Conservation (phyloP, 2,888 invertebrate genomes). For the Temnothorax rugatulus region DNA sequence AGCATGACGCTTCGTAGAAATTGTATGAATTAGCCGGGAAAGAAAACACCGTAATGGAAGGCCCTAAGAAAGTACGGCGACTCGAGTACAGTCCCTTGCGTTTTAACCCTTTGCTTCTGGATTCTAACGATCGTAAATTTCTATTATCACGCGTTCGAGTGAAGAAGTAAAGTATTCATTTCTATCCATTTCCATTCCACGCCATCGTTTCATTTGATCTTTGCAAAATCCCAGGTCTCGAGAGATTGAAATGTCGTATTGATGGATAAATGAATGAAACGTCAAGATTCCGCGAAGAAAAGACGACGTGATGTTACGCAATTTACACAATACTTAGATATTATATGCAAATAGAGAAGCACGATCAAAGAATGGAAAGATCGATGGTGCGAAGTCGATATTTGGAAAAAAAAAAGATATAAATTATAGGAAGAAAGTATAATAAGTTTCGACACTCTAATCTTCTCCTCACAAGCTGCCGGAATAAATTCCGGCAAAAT, state of each 20-base stretch:
- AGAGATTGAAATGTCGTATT: neutral
- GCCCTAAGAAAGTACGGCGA: neutral
- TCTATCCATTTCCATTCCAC: neutral
- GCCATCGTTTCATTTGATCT: neutral
- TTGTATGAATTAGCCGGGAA: constrained; percentile 46
- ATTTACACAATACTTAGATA: neutral
- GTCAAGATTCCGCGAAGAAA: neutral
- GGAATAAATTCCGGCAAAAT: neutral
- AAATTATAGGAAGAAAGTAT: neutral
- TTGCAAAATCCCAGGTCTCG: neutral
- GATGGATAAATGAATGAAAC: neutral
- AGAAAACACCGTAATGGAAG: constrained; percentile 40
- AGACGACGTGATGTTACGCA: neutral
- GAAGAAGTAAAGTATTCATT: neutral
- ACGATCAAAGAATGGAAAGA: neutral
- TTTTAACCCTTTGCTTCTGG: neutral
- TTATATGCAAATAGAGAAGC: neutral
- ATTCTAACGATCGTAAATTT: neutral
- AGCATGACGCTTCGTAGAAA: constrained; percentile 55
- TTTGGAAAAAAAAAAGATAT: neutral
- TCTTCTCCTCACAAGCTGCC: neutral
- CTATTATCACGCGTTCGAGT: neutral
- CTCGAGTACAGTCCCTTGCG: neutral
- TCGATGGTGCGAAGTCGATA: neutral
- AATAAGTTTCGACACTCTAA: neutral